A percentile compares a stretch with the other conserved stretches of the same genome.
Conservation (phyloP, 2,888 invertebrate species). For the Cantharis flavilabris region DNA sequence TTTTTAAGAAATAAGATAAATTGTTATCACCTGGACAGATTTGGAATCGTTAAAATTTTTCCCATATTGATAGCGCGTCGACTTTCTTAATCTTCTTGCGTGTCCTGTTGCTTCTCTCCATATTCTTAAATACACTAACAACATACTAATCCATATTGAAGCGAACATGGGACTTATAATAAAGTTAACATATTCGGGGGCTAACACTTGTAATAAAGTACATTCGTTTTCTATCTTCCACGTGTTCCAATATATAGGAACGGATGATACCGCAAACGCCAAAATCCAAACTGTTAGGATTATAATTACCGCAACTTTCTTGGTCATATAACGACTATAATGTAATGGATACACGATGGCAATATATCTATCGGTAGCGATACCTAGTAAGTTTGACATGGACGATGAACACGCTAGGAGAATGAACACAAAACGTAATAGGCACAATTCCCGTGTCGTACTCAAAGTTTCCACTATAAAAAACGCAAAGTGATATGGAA, state of each 20-base stretch:
- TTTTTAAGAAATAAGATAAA: background rate
- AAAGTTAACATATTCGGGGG: slow-evolving; percentile 52
- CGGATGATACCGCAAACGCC: slow-evolving; percentile 68
- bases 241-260: slow-evolving; percentile 79
- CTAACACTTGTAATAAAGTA: slow-evolving; percentile 70
- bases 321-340: slow-evolving; percentile 78
- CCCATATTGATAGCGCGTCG: slow-evolving; percentile 60
- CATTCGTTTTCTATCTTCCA: slow-evolving; percentile 59
- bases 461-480: slow-evolving; percentile 66
- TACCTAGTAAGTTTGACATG: slow-evolving; percentile 77
- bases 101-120: slow-evolving; percentile 78
- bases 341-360: slow-evolving; percentile 80
- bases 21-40: slow-evolving; percentile 73
- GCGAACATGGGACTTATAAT: slow-evolving; percentile 73
- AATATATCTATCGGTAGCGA: slow-evolving; percentile 79
- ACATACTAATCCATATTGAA: slow-evolving; percentile 75
- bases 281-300: slow-evolving; percentile 71
- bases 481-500: slow-evolving; percentile 80
- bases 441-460: slow-evolving; percentile 65
- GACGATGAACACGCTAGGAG: slow-evolving; percentile 79
- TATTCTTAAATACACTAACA: slow-evolving; percentile 76
- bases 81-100: slow-evolving; percentile 67
- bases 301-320: slow-evolving; percentile 64
- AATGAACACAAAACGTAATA: slow-evolving; percentile 74
- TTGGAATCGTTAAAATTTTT: slow-evolving; percentile 68